phyloP scores from a whole-genome alignment of 2,113 vertebrate species.

The Pelecanus crispus region DNA sequence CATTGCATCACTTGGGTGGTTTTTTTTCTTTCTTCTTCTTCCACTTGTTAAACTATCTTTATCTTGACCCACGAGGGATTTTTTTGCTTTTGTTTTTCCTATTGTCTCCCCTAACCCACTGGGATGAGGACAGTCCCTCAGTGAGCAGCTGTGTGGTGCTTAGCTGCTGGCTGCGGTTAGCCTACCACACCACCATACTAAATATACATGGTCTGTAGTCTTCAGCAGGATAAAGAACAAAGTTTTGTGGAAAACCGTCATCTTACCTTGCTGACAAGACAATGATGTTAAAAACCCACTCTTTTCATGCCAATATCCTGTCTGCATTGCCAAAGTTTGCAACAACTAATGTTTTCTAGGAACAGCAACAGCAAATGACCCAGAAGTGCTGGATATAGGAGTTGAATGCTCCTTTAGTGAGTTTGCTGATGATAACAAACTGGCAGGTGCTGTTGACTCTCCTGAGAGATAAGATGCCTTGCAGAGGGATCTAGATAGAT shows the following conservation, averaged over 20 bases:
- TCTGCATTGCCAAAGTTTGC: not conserved
- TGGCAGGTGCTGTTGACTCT: not conserved
- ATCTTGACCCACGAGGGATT: not conserved
- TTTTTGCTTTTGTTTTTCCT: not conserved
- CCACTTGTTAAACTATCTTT: not conserved
- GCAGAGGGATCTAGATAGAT: not conserved
- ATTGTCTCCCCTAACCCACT: not conserved
- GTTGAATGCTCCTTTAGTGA: not conserved
- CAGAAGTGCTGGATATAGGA: not conserved
- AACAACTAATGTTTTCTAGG: not conserved
- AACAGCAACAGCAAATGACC: not conserved
- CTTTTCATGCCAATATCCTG: not conserved
- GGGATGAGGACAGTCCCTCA: not conserved
- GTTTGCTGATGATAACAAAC: not conserved
- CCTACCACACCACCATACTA: not conserved
- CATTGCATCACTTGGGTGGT: rapidly evolving
- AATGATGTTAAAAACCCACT: not conserved
- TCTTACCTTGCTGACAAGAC: not conserved
- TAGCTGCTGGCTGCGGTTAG: not conserved
- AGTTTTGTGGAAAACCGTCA: not conserved
- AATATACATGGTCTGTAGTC: not conserved
- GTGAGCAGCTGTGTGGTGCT: not conserved
- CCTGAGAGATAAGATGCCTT: not conserved
- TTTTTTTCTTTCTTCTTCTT: not conserved
- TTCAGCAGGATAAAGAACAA: not conserved